Base-by-base conservation (phyloP, 2,888 invertebrate species). In the Gortyna flavago region DNA sequence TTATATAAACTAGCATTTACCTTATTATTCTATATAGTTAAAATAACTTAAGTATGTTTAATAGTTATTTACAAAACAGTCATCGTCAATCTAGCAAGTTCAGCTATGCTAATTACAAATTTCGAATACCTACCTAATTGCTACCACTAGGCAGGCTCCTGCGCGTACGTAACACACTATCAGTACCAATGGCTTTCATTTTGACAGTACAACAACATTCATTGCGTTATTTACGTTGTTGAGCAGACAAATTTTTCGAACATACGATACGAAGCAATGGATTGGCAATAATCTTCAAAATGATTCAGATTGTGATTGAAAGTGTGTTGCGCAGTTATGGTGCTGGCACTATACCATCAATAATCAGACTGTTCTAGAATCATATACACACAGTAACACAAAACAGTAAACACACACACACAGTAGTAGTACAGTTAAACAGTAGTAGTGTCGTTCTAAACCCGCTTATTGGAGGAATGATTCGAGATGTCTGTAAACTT, bases 11-110 rank as follows among this genome's bases (percentile, higher is more conserved):
- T 51, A 61, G 11, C 32, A 61, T 35, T 73, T 44, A 59, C n/a
- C 25, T 75, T 57, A 29, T 57, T 48, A 76, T 51, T 48, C 32
- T 61, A 48, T 64, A 48, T 44, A 59, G 25, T 65, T 44, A 54
- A 71, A 65, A 57, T 21, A 54, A 44, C 35, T 65, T 62, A 75
- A 18, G 1, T 35, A 75, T 21, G 1, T 35, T 32, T 62, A 82
- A 57, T 35, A 38, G 16, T 41, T 83, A 79, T 82, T 75, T 83
- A 82, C 82, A 82, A 64, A 59, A 54, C 41, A n/a, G 0, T 13
- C 11, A 35, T 72, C n/a, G 29, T n/a, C 3, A 29, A 61, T 59
- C 18, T n/a, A 41, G 38, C 62, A 57, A 68, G 57, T 51, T 68
- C 13, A 21, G 16, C 21, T 59, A 41, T n/a, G n/a, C 5, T 35